Evolutionary conservation across 2,113 vertebrate species (phyloP).

Genomic region (Bombycilla garrulus): DNA sequence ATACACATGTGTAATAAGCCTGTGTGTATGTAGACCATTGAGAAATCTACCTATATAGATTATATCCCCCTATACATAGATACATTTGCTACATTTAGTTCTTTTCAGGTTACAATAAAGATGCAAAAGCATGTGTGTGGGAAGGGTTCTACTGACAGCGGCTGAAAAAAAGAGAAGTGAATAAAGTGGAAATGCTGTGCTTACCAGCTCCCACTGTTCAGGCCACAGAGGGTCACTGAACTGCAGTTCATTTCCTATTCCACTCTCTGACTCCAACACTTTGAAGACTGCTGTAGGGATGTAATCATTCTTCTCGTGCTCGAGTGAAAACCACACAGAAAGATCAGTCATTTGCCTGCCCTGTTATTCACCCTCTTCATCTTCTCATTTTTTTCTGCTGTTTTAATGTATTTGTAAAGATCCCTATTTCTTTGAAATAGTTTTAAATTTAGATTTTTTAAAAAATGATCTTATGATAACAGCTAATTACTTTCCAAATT

Average conservation of each 20-base stretch:
- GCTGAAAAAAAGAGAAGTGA: conserved; percentile 54
- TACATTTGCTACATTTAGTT: neutral
- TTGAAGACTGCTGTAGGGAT: conserved; percentile 66
- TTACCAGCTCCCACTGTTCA: conserved; percentile 65
- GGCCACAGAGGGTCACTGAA: conserved; percentile 71
- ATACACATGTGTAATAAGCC: neutral
- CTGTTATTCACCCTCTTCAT: conserved; percentile 42
- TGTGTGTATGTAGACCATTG: neutral
- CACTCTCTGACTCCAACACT: conserved; percentile 56
- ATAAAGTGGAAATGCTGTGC: conserved; percentile 65
- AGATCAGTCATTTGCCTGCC: conserved; percentile 50
- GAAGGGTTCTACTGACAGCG: conserved; percentile 14
- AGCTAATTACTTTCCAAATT: neutral
- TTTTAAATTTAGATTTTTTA: conserved; percentile 4
- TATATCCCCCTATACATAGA: neutral
- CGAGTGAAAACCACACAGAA: conserved; percentile 56
- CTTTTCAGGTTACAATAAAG: conserved; percentile 37
- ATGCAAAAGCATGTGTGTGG: neutral
- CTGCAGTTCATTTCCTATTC: conserved; percentile 70
- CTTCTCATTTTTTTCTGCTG: conserved; percentile 15
- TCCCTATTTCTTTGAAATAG: conserved; percentile 8
- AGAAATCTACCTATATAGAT: neutral
- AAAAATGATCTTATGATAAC: neutral
- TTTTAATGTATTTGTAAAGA: conserved; percentile 25
- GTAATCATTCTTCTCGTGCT: conserved; percentile 63